Evolutionary conservation across 1,140 invertebrate genomes (phyloP), one percentile per base, ranked within the genome.

Genomic region (Drusus annulatus): DNA sequence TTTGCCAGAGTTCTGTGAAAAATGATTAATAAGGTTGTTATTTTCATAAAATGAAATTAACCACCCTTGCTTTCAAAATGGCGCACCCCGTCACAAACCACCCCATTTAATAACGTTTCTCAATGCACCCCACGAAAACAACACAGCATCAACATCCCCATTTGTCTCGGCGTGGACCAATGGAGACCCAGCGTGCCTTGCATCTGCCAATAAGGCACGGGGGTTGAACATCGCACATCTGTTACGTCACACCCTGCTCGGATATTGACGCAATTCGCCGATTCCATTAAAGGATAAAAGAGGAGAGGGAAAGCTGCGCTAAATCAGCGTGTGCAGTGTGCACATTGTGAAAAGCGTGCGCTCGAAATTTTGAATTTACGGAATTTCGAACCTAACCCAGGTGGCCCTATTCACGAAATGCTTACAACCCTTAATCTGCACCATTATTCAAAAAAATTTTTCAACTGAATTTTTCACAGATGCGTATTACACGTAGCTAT

Each of bases 11-110:
- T 45, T 45, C n/a, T 56, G 19, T 56, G 6, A n/a, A 17, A 17
- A 56, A 21, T 21, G 19, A 56, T 17, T 56, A 56, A 17, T 17
- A 56, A 17, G 4, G 5, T n/a, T 21, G 54, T 56, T 17, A 56
- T 56, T 21, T 56, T 8, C 5, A 56, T 17, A 56, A 56, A 56
- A 56, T 4, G 19, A 45, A 10, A 45, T 45, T 45, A 45, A 45
- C 36, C 36, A 13, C 36, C 36, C 36, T 45, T 56, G 54, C 54
- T 21, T n/a, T n/a, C 62, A 65, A 65, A 65, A 65, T 65, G 62
- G 62, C 62, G 62, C 28, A 25, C 25, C 62, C 21, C 62, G n/a
- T 25, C 21, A 16, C 10, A 28, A 65, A 36, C 28, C 28, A 25
- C 21, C 25, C 16, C 16, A 65, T 25, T 65, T n/a, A 65, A 25